Evolutionary conservation across 2,797 vertebrate species (phyloP).

Genomic region (Sebastes hubbsi): DNA sequence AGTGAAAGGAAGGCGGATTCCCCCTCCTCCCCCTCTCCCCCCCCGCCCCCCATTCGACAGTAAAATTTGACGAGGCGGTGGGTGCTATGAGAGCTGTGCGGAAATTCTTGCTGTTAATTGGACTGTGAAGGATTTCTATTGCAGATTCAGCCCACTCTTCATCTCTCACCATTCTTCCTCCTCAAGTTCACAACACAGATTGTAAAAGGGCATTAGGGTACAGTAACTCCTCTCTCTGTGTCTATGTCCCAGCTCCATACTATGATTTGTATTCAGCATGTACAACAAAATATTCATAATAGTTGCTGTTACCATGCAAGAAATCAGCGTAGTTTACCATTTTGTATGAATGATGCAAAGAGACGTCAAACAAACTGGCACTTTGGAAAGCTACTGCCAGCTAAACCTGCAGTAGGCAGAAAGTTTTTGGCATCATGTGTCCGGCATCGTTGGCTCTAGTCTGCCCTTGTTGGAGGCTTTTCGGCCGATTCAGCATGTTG

Average conservation of each 20-base stretch:
- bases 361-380: too few relatives aligned
- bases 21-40: too few relatives aligned
- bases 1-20: conserved; percentile 38
- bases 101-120: conserved; percentile 66
- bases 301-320: background rate
- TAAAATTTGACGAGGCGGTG: conserved; percentile 42
- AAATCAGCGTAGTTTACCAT: background rate
- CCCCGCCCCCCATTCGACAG: background rate
- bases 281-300: background rate
- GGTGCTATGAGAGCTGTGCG: conserved; percentile 37
- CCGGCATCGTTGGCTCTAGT: too few relatives aligned
- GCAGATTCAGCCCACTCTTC: conserved; percentile 42
- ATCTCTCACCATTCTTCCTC: conserved; percentile 17
- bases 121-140: conserved; percentile 62
- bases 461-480: too few relatives aligned
- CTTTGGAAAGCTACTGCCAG: too few relatives aligned
- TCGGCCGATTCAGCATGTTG: too few relatives aligned
- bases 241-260: background rate
- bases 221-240: background rate
- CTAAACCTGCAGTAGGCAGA: too few relatives aligned
- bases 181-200: conserved; percentile 20
- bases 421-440: background rate
- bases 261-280: background rate
- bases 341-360: background rate
- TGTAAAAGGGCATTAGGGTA: conserved; percentile 12